Evolutionary conservation across 2,113 vertebrate genomes (phyloP).

Genomic region (Nothocercus nigrocapillus): DNA sequence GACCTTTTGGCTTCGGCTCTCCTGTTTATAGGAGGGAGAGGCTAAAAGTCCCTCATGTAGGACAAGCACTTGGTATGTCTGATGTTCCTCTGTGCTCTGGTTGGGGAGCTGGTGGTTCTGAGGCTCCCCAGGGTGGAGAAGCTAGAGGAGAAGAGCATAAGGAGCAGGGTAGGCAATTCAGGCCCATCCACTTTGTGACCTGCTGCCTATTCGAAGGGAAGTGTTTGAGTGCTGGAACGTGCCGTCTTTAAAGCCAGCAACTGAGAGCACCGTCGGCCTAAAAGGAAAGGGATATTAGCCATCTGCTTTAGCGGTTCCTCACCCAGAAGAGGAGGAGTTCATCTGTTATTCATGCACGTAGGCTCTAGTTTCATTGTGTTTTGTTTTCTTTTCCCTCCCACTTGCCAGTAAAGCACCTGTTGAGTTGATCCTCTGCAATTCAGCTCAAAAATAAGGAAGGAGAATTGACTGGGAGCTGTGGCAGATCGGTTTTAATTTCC

Average conservation of each 20-base stretch:
- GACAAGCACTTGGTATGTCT: not conserved
- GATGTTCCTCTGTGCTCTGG: not conserved
- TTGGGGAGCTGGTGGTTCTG: not conserved
- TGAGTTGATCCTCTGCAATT: constrained; percentile 46
- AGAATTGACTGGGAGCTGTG: not conserved
- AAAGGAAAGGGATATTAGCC: not conserved
- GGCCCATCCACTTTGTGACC: not conserved
- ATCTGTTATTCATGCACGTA: not conserved
- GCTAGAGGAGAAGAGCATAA: not conserved
- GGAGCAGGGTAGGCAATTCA: not conserved
- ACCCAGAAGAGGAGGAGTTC: not conserved
- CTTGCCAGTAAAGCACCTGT: constrained; percentile 37
- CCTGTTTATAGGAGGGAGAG: not conserved
- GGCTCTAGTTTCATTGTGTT: constrained; percentile 40
- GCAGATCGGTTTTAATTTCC: not conserved
- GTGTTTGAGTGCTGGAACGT: not conserved
- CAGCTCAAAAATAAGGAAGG: constrained; percentile 27
- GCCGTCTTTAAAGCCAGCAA: not conserved
- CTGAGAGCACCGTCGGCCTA: not conserved
- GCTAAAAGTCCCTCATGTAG: not conserved
- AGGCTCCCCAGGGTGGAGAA: not conserved
- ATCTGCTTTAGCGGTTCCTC: constrained; percentile 33
- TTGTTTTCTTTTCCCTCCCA: constrained; percentile 28
- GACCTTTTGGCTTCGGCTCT: not conserved
- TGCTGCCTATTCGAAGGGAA: not conserved